Conservation (phyloP, 1,140 invertebrate genomes). For the Lasaia peninsularis region DNA sequence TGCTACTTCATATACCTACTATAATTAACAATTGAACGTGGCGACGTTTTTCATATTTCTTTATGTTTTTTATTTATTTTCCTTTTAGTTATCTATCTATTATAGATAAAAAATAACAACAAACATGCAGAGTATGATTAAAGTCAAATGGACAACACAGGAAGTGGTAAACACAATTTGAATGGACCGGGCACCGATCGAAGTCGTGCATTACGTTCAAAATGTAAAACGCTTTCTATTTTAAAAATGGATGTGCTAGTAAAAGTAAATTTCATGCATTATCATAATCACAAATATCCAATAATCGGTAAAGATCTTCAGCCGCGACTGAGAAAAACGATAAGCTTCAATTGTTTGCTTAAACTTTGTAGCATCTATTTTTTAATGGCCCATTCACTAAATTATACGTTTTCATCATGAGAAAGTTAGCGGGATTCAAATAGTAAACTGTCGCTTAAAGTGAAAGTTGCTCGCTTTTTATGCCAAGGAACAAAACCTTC, state of each 20-base stretch:
- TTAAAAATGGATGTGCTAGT: conserved; percentile 40
- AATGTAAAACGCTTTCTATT: conserved; percentile 51
- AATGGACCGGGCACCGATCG: background rate
- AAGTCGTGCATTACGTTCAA: conserved; percentile 17
- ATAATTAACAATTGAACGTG: too few species aligned
- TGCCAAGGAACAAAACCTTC: conserved; percentile 15
- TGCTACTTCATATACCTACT: too few species aligned
- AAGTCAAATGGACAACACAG: background rate
- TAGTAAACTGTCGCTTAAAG: conserved; percentile 53
- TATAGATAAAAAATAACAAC: too few species aligned
- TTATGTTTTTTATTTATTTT: too few species aligned
- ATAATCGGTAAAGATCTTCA: conserved; percentile 51
- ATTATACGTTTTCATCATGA: conserved; percentile 65
- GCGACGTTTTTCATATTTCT: too few species aligned
- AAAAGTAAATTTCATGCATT: conserved; percentile 62
- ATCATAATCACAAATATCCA: conserved; percentile 57
- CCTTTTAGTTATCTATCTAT: too few species aligned
- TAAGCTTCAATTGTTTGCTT: conserved; percentile 54
- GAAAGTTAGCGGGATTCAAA: conserved; percentile 68
- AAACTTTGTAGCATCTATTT: conserved; percentile 51
- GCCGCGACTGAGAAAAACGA: conserved; percentile 43
- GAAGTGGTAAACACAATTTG: background rate
- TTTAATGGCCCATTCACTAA: conserved; percentile 59
- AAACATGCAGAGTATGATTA: too few species aligned
- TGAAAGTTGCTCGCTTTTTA: conserved; percentile 54